These are phyloP conservation scores for Cherax destructor DNA, from an alignment of 1,140 invertebrate species.

Conservation along the genomic window DNA sequence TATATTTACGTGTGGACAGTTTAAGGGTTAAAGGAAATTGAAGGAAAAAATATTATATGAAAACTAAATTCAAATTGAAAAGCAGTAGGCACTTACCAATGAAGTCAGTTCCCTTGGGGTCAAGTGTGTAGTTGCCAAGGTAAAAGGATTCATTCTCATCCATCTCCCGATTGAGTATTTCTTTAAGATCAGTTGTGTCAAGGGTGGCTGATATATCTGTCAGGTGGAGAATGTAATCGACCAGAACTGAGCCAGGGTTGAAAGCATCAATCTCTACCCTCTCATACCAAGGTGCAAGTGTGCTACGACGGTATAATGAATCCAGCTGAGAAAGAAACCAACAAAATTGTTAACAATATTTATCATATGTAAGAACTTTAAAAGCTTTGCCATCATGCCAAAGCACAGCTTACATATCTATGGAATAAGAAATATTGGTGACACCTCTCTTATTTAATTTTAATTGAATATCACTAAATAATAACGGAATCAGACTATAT, in stretches of 20 bases:
- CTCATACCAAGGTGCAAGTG: conserved; percentile 88
- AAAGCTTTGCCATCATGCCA: too few relatives aligned
- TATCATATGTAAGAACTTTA: too few relatives aligned
- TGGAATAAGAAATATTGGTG: too few relatives aligned
- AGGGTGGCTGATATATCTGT: conserved; percentile 85
- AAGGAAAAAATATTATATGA: too few relatives aligned
- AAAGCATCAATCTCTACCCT: conserved; percentile 91
- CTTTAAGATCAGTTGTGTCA: conserved; percentile 87
- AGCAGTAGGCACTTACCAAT: conserved; percentile 80
- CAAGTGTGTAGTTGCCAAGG: conserved; percentile 86
- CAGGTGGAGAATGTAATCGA: conserved; percentile 90
- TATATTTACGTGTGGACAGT: too few relatives aligned
- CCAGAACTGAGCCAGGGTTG: conserved; percentile 83
- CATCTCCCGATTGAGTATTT: conserved; percentile 87
- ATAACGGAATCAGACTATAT: too few relatives aligned
- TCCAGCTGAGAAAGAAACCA: conserved; percentile 82
- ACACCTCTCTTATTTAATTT: too few relatives aligned
- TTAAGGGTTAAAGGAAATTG: too few relatives aligned
- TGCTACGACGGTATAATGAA: conserved; percentile 84
- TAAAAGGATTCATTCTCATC: conserved; percentile 76
- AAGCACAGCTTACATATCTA: too few relatives aligned
- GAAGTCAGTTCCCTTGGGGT: conserved; percentile 91
- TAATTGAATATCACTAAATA: too few relatives aligned
- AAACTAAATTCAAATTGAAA: not conserved
- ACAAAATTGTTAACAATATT: too few relatives aligned